Evolutionary conservation across 2,888 invertebrate species (phyloP).

Genomic region (Lithosia quadra): DNA sequence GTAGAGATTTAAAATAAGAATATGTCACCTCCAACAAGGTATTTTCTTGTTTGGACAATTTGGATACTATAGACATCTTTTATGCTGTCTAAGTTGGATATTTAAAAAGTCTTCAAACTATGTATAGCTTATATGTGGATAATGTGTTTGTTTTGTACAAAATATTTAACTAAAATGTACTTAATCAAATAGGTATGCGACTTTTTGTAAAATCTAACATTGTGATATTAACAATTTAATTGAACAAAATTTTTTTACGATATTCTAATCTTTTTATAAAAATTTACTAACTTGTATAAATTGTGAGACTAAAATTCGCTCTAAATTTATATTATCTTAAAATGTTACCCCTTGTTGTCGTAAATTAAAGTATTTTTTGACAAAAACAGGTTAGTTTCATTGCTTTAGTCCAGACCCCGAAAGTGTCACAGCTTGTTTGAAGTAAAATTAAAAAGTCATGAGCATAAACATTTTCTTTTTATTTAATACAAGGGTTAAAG

Average conservation of each 20-base stretch:
- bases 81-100: background rate
- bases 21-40: background rate
- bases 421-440: conserved; percentile 23
- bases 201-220: conserved; percentile 44
- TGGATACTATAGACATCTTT: background rate
- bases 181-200: conserved; percentile 48
- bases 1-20: background rate
- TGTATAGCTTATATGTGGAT: conserved; percentile 44
- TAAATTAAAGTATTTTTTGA: conserved; percentile 69
- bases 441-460: conserved; percentile 30
- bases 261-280: conserved; percentile 36
- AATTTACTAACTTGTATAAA: conserved; percentile 41
- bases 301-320: conserved; percentile 43
- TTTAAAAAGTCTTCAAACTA: conserved; percentile 49
- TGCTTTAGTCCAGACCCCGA: conserved; percentile 80
- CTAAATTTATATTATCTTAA: conserved; percentile 40
- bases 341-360: conserved; percentile 60
- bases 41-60: background rate
- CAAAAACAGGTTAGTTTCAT: conserved; percentile 77
- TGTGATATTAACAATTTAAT: conserved; percentile 53
- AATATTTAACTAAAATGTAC: conserved; percentile 44
- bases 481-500: conserved; percentile 75
- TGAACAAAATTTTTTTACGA: conserved; percentile 29
- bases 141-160: conserved; percentile 40
- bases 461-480: conserved; percentile 28